Base-by-base conservation (phyloP, 2,797 vertebrate genomes). In the Psittacula derbiana region DNA sequence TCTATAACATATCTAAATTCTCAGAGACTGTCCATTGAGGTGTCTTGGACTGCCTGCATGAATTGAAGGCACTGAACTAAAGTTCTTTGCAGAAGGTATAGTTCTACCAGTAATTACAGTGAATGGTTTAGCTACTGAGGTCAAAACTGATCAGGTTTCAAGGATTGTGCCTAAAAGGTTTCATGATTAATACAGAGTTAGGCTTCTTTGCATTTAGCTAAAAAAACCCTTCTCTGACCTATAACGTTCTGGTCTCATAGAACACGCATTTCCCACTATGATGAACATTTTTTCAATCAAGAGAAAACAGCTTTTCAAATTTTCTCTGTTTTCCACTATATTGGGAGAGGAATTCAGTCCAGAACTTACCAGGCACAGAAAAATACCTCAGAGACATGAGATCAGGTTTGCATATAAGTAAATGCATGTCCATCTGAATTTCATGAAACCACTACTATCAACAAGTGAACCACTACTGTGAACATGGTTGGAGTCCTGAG, bases 131-230 rank as follows among this genome's bases (percentile, higher is more conserved):
- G 47, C 55, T 93, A 52, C 30, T 60, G 52, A 95, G 41, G 36
- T 83, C 86, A 84, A 91, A 92, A 87, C n/a, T 90, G 38, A 47
- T 94, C 78, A 85, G 82, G 16, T 70, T 79, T 78, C 61, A 27
- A 74, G 50, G 41, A 92, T 44, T 86, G 76, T 53, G 43, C 36
- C 50, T 96, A 61, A 93, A 47, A 96, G 84, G 43, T 6, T 41
- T 88, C 70, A 33, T 67, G 38, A 41, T 43, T 80, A 67, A 80
- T 43, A 70, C 4, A 79, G 12, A 83, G n/a, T 84, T 81, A 80
- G 66, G 58, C 9, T 18, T 4, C 6, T 81, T 78, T 96, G 30
- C 23, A 81, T 33, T 66, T 43, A 85, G 27, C 46, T 58, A 33
- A 52, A 23, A 58, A 8, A 8, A 40, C 8, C 5, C 12, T 6